Conservation (phyloP, 2,113 vertebrate genomes). For the Montifringilla adamsi region DNA sequence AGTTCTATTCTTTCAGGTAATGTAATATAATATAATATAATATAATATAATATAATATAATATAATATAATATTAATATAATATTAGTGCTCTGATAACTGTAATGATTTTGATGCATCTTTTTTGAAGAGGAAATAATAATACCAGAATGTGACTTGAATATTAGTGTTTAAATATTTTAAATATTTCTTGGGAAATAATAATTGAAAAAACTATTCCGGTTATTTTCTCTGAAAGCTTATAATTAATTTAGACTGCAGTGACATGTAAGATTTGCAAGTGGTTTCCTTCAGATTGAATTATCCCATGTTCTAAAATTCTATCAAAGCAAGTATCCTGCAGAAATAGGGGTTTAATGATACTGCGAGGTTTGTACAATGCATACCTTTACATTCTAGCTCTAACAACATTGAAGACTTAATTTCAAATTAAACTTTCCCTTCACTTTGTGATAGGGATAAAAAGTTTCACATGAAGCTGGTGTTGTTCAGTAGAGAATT, state of each 20-base stretch:
- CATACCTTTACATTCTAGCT: not conserved
- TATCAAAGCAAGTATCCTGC: not conserved
- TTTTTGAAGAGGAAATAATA: not conserved
- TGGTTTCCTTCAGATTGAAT: not conserved
- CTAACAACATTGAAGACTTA: not conserved
- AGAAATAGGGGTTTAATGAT: not conserved
- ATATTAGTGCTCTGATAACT: not conserved
- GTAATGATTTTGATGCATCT: not conserved
- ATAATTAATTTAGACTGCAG: not conserved
- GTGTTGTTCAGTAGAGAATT: not conserved
- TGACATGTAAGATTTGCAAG: not conserved
- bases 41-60: too few species aligned
- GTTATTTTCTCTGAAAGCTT: not conserved
- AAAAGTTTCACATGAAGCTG: not conserved
- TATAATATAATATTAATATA: too few species aligned
- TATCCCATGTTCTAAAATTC: not conserved
- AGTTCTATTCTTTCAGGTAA: not conserved
- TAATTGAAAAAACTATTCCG: not conserved
- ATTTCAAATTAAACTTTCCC: not conserved
- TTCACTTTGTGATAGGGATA: not conserved
- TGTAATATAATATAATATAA: too few species aligned
- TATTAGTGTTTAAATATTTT: not conserved
- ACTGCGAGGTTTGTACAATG: not conserved
- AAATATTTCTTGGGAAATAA: not conserved
- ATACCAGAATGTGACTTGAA: not conserved